Percentiles rank a stretch among this genome's conserved stretches.
Evolutionary conservation across 2,888 invertebrate genomes (phyloP).

Genomic region (Agrypnus murinus): DNA sequence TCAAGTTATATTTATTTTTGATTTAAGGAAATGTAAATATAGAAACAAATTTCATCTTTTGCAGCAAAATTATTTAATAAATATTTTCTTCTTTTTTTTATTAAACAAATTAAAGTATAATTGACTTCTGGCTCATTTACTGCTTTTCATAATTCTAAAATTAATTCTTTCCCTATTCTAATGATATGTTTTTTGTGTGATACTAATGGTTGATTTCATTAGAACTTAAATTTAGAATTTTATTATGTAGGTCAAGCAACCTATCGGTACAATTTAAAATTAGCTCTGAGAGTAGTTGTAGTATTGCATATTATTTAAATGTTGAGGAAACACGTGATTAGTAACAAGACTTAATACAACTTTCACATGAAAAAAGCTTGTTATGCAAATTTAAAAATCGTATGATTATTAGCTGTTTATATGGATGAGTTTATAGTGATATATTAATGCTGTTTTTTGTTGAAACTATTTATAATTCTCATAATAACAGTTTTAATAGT

Average conservation of each 20-base stretch:
- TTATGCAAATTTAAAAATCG: conserved; percentile 3
- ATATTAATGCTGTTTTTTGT: too few relatives aligned
- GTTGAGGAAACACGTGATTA: conserved; percentile 1
- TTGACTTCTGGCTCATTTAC: conserved; percentile 32
- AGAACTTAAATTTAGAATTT: conserved; percentile 6
- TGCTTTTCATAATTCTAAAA: conserved; percentile 26
- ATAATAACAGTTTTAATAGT: too few relatives aligned
- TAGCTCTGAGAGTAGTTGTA: not conserved
- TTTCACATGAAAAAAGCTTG: not conserved
- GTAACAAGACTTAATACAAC: conserved; percentile 21
- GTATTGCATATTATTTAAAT: not conserved
- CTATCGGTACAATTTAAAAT: conserved; percentile 15
- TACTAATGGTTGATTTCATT: conserved; percentile 43
- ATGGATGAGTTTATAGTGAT: too few relatives aligned
- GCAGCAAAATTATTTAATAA: not conserved
- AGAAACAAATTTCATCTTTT: not conserved
- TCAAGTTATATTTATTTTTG: too few relatives aligned
- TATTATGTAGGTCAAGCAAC: not conserved
- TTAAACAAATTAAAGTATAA: not conserved
- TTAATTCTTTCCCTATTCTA: conserved; percentile 36
- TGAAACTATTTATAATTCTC: too few relatives aligned
- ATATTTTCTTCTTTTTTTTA: not conserved
- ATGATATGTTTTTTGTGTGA: conserved; percentile 52
- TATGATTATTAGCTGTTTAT: too few relatives aligned
- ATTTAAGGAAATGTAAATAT: too few relatives aligned